These are phyloP conservation scores for Narcine bancroftii DNA, from an alignment of 2,113 vertebrate species.

Conservation along the genomic window DNA sequence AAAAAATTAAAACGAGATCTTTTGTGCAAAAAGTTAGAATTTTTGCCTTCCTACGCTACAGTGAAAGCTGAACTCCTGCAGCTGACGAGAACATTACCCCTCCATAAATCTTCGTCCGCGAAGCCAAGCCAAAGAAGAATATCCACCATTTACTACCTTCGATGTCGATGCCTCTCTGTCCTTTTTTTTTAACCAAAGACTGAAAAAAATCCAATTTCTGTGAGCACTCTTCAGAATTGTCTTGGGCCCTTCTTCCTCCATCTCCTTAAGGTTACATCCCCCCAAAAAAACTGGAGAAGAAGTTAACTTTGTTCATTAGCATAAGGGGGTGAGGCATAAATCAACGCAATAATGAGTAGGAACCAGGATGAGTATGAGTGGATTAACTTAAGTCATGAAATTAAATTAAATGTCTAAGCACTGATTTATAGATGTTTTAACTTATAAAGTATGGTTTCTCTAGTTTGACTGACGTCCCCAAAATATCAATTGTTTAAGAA, in stretches of 20 bases:
- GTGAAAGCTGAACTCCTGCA: neutral
- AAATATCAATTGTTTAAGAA: neutral
- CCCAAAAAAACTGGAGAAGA: slow-evolving; percentile 21
- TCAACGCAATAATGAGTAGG: neutral
- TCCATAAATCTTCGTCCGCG: no score
- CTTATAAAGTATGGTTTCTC: neutral
- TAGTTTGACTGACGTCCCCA: neutral
- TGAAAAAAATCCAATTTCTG: neutral
- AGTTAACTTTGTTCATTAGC: slow-evolving; percentile 24
- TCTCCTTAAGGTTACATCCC: neutral
- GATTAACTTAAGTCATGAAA: slow-evolving; percentile 20
- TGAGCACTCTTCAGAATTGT: neutral
- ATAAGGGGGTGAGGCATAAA: neutral
- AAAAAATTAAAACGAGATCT: neutral
- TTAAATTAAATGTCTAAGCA: neutral
- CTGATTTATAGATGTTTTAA: slow-evolving; percentile 11
- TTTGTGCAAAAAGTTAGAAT: neutral
- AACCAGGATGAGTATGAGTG: neutral
- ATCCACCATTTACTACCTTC: neutral
- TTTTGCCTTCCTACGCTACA: no score
- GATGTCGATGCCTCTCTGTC: neutral
- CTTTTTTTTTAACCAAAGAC: neutral
- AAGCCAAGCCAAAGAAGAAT: no score
- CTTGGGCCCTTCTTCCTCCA: neutral
- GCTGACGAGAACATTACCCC: no score